Evolutionary conservation across 2,113 vertebrate genomes (phyloP), one percentile per base, ranked within the genome.

Genomic region (Bubalus kerabau): DNA sequence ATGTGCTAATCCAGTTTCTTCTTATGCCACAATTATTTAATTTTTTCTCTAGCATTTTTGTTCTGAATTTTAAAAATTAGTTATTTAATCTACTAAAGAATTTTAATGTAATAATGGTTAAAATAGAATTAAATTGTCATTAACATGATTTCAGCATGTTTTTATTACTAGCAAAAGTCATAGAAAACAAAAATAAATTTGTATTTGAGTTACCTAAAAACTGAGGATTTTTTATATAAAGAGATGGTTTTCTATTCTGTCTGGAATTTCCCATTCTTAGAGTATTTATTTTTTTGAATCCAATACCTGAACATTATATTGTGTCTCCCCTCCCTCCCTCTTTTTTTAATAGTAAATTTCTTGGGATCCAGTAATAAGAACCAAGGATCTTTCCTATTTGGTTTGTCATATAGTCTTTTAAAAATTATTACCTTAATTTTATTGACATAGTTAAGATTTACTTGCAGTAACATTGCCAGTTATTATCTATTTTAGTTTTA

Each of bases 401-500:
- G 14, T 60, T 94, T 89, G 36, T 81, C 13, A 19, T 80, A 91
- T 36, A 71, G 43, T 78, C 43, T 89, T 91, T 90, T 16, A 80
- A 80, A 87, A 67, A 81, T 36, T 90, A 30, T 83, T 81, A 46
- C 17, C 16, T 94, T 94, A 64, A 84, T 94, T 87, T 94, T 93
- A 50, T 71, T 94, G 30, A 81, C 83, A 59, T 24, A 82, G 11
- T 92, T 93, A 83, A 57, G 26, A 32, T 92, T 91, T 48, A 85
- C 23, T 96, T 93, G 15, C 2, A 91, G 4, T 95, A 10, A 3
- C 36, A 86, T 91, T 91, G 60, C 43, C 50, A 85, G 36, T 10
- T 60, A 30, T 96, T 90, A 40, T 91, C 50, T 93, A 13, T 83
- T 92, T 89, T 80, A 91, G 28, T 88, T 95, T 94, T 67, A 83